A percentile compares a stretch with the other conserved stretches of the same genome.
Evolutionary conservation across 2,113 vertebrate species (phyloP).

Genomic region (Struthio camelus): DNA sequence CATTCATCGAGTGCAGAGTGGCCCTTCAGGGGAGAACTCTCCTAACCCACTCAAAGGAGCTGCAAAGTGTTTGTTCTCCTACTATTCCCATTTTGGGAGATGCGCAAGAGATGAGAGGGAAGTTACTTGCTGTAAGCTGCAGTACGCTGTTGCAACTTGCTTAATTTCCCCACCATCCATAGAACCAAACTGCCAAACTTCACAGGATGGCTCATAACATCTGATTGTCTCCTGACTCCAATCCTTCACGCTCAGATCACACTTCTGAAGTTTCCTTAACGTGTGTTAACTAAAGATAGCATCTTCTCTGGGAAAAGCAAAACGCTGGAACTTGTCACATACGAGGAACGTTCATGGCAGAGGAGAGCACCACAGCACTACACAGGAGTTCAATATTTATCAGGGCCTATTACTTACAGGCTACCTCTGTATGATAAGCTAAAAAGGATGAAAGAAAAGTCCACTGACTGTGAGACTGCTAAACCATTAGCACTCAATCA

Average conservation of each 20-base stretch:
- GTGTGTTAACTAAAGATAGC: neutral
- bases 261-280: neutral
- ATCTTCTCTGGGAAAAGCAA: neutral
- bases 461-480: neutral
- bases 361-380: neutral
- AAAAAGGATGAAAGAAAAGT: neutral
- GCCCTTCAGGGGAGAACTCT: neutral
- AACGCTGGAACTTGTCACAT: neutral
- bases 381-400: neutral
- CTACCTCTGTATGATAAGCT: neutral
- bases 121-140: neutral
- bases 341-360: neutral
- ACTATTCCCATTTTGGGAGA: neutral
- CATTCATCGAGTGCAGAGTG: neutral
- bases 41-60: neutral
- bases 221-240: neutral
- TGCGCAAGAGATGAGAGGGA: neutral
- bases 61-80: neutral
- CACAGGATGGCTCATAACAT: neutral
- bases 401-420: neutral
- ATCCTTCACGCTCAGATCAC: neutral
- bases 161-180: neutral
- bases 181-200: neutral
- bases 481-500: neutral
- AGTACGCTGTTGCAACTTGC: neutral